Conservation (phyloP, 2,113 vertebrate genomes). For the Hyla sarda region DNA sequence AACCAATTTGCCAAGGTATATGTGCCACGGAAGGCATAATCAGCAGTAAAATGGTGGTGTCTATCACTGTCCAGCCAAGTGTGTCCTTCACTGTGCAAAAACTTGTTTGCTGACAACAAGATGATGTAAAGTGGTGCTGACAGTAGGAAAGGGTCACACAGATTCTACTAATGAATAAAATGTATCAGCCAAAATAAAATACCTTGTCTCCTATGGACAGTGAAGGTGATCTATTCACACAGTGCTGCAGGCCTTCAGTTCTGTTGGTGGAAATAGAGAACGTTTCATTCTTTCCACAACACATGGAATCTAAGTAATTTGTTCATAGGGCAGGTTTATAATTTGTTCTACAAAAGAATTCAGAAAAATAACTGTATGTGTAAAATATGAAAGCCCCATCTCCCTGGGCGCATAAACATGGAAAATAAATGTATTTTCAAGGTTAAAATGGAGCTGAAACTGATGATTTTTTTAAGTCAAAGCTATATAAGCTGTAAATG, state of each 20-base stretch:
- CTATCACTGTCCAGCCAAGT: too few relatives aligned
- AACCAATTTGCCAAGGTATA: too few relatives aligned
- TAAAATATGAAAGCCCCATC: neutral
- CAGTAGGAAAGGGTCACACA: too few relatives aligned
- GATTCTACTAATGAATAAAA: too few relatives aligned
- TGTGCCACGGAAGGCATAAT: too few relatives aligned
- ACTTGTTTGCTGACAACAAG: too few relatives aligned
- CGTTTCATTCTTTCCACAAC: conserved; percentile 14
- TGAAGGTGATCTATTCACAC: neutral
- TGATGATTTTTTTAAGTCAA: neutral
- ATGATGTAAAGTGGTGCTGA: too few relatives aligned
- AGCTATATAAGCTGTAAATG: too few relatives aligned
- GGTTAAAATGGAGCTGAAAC: neutral
- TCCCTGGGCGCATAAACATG: neutral
- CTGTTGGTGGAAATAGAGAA: neutral
- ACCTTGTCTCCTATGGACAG: neutral
- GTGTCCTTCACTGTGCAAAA: too few relatives aligned
- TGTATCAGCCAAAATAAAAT: neutral
- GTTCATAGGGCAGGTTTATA: neutral
- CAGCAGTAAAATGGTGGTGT: too few relatives aligned
- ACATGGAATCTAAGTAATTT: neutral
- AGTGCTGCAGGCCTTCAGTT: neutral
- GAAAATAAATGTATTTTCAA: neutral
- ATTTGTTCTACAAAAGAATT: neutral
- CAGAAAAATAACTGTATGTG: neutral